Base-by-base conservation (phyloP, 2,888 invertebrate species). In the Clanis bilineata region DNA sequence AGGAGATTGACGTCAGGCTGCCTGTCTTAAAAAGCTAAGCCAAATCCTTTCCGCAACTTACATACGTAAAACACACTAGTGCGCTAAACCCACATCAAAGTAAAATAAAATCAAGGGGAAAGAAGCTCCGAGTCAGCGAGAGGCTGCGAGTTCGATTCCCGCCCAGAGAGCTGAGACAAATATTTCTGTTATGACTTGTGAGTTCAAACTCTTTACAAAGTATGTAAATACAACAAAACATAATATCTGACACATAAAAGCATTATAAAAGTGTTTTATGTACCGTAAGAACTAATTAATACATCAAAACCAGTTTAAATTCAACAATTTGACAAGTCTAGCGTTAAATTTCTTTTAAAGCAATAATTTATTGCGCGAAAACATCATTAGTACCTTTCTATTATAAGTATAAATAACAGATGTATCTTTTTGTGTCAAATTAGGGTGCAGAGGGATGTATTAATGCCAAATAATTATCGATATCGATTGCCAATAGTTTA, bases 271-370 rank as follows among this genome's bases (percentile, higher is more conserved):
- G 41, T 7, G 51, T 51, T 28, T 51, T 45, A 51, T 51, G 51
- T 41, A 45, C 45, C 55, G 57, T 62, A 60, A 57, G 58, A 36
- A 39, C 47, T 28, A 39, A 38, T 56, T 15, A 57, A n/a, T 25
- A 56, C 21, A 28, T 23, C 28, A 15, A 45, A 58, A 56, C 56
- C 44, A 55, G 51, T 36, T 55, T 56, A n/a, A 41, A 47, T 28
- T 51, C 51, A 28, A 32, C 51, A 18, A 51, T 51, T 51, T 51
- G 51, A 4, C 18, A 51, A 51, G 28, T 56, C 39, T 38, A 56
- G 39, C 22, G 38, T 56, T 41, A 56, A 39, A 56, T 56, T 22
- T 56, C 7, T 18, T 18, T 51, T 15, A 41, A 15, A 10, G 28
- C 28, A 10, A 32, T 51, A 28, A 51, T 51, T 51, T 51, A 51